Base-by-base conservation (phyloP, 2,113 vertebrate genomes). In the Pionites leucogaster region DNA sequence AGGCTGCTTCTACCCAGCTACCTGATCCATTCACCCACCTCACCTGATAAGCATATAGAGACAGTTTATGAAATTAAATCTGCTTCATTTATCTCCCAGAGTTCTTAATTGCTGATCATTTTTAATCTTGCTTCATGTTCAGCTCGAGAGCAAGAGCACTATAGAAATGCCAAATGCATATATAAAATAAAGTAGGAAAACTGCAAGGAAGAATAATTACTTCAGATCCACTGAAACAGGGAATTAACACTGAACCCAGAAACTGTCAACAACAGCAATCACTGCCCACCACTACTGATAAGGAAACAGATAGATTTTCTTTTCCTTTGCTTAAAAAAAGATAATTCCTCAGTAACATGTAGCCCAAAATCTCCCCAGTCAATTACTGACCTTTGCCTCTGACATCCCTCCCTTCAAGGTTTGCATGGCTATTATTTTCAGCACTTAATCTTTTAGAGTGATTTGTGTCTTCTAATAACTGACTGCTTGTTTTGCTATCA, bases 401-500 rank as follows among this genome's bases (percentile, higher is more conserved):
- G 82, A 17, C 22, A 14, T 79, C 62, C 75, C 39, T 92, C 31
- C 86, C 72, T 78, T 55, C 79, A 62, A 93, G 92, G 82, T 74
- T 88, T 93, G 84, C 72, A 88, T 91, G 85, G 76, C 72, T 93
- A 92, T 97, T 96, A 89, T 95, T 96, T 96, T 62, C 92, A 91
- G 91, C 7, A 15, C 86, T 92, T 95, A 95, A 96, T 97, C 93
- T 95, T 86, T 41, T 64, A 10, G 85, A 89, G 82, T 80, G 84
- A 96, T 96, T 96, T 80, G 91, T 96, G 93, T 84, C 69, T 88
- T 62, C 85, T 89, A 92, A 84, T 95, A 95, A 90, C 75, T 72
- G 72, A 60, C 50, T 82, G 92, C 91, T 94, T 95, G 93, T 92
- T 92, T 92, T 82, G 92, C 95, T 97, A 92, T 95, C 93, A 96